Base-by-base conservation (phyloP, 2,888 invertebrate genomes). In the Rhingia campestris region DNA sequence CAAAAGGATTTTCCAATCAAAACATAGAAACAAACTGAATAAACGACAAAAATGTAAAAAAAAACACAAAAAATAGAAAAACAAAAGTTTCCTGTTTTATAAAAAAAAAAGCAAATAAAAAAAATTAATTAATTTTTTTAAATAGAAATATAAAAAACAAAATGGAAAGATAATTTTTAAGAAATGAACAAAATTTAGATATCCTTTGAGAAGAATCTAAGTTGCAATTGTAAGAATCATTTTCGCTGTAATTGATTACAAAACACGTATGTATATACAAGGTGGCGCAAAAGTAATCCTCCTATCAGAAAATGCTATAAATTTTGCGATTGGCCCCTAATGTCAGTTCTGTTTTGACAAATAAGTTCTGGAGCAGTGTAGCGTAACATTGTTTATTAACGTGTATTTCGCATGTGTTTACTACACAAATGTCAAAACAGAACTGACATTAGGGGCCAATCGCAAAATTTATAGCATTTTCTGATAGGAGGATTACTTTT, bases 71-170 rank as follows among this genome's bases (percentile, higher is more conserved):
- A 33, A 61, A 37, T 37, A 12, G 45, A 67, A 69, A 41, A 43
- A 53, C 53, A 32, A n/a, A 69, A 56, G 76, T 76, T 76, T 76
- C 67, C 76, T 76, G 76, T 76, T 76, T 76, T 69, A 63, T 76
- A 76, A 61, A 76, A 76, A 56, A 41, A 69, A 32, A 63, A 12
- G 12, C 6, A 37, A 10, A 63, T 45, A 58, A 47, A 53, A 63
- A 22, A 41, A 45, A 59, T 12, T 37, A 22, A 22, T 2, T 22
- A 22, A 22, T 67, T 76, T 74, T 74, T 74, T 76, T 61, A 76
- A 75, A 69, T 76, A 76, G 61, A 61, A 58, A 22, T 51, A 47
- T 54, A 69, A 69, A 53, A 30, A 53, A 66, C 35, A 30, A 53
- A 39, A 53, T 43, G n/a, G 22, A 41, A 47, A 14, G 14, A 58